Conservation (phyloP, 2,113 vertebrate species). For the Periophthalmus modestus region DNA sequence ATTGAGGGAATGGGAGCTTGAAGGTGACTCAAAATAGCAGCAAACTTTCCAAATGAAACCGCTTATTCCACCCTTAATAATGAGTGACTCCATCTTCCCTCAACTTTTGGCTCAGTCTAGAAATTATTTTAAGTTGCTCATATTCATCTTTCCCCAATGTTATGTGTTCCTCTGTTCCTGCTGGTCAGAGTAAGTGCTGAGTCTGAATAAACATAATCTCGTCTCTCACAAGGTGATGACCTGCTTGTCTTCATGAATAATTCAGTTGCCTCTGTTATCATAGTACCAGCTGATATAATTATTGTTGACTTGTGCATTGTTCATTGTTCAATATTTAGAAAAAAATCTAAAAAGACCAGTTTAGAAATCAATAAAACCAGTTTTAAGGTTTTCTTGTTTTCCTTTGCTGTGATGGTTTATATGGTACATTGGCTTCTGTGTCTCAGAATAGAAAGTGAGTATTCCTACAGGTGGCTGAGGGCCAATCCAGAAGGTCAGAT, state of each 20-base stretch:
- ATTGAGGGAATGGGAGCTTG: background rate
- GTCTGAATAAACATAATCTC: constrained; percentile 29
- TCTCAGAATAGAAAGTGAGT: constrained; percentile 69
- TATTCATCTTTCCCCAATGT: constrained; percentile 35
- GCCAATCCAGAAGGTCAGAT: constrained; percentile 74
- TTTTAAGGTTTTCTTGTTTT: constrained; percentile 29
- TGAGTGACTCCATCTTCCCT: background rate
- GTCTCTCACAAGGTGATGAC: background rate
- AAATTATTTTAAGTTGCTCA: constrained; percentile 28
- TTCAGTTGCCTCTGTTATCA: constrained; percentile 15
- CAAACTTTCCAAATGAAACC: background rate
- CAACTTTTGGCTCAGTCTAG: background rate
- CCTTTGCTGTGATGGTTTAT: constrained; percentile 36
- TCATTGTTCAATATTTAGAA: background rate
- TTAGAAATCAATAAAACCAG: constrained; percentile 5
- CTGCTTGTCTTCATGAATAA: constrained; percentile 34
- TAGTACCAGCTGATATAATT: background rate
- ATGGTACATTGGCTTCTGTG: constrained; percentile 25
- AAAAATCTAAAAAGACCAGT: background rate
- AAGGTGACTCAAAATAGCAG: background rate
- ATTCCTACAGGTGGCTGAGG: constrained; percentile 60
- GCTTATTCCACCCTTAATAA: constrained; percentile 5
- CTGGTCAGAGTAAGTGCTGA: background rate
- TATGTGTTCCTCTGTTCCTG: constrained; percentile 7
- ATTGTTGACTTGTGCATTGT: background rate